A percentile compares a stretch with the other conserved stretches of the same genome.
Evolutionary conservation across 2,797 vertebrate species (phyloP).

Genomic region (Channa striata): DNA sequence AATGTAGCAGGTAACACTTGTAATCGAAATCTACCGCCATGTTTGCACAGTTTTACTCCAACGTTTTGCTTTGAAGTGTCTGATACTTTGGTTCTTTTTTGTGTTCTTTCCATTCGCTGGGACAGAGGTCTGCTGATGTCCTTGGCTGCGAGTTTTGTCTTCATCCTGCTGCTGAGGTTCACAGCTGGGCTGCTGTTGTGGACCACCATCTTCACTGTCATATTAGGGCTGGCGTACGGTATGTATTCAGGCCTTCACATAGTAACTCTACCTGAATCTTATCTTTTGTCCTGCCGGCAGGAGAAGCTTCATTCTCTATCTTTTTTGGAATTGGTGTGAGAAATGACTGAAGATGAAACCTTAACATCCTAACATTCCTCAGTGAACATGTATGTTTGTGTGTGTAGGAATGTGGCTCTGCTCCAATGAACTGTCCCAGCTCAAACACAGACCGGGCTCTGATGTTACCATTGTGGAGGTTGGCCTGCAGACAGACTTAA

Average conservation of each 20-base stretch:
- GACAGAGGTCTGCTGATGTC: constrained; percentile 89
- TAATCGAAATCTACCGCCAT: too few relatives aligned
- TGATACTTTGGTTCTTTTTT: not conserved
- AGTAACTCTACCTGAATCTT: not conserved
- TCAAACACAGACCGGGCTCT: constrained; percentile 82
- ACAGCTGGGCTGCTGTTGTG: constrained; percentile 90
- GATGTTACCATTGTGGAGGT: constrained; percentile 86
- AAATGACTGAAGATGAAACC: not conserved
- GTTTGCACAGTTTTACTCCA: too few relatives aligned
- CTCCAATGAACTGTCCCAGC: constrained; percentile 81
- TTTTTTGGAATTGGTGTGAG: not conserved
- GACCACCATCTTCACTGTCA: constrained; percentile 87
- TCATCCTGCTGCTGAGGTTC: constrained; percentile 91
- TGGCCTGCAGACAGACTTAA: constrained; percentile 89
- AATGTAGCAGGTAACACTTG: too few relatives aligned
- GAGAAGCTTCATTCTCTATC: not conserved
- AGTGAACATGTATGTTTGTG: not conserved
- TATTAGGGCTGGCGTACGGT: constrained; percentile 91
- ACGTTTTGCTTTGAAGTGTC: too few relatives aligned
- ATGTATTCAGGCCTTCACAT: constrained; percentile 38
- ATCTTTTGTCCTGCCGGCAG: not conserved
- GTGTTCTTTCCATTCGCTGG: not conserved
- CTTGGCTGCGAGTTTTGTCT: constrained; percentile 88
- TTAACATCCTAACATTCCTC: not conserved
- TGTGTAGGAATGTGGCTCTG: constrained; percentile 90